phyloP scores from a whole-genome alignment of 1,140 invertebrate genomes.

The Euura lappo region DNA sequence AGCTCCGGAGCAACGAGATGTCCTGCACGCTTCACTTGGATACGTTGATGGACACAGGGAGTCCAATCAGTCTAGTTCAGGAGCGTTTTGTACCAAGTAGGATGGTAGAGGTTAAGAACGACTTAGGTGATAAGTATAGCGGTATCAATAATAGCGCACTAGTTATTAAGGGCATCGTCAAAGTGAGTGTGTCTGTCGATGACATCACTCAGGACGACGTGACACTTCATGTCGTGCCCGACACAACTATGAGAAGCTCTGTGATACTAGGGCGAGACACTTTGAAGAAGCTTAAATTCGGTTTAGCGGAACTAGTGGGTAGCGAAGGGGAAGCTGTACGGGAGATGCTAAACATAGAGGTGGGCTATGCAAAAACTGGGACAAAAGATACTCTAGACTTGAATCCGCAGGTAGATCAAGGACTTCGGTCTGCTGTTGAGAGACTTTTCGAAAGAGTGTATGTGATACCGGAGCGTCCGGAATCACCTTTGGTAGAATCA shows the following conservation, averaged over 20 bases:
- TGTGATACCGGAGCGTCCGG: no score
- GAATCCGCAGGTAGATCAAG: conserved; percentile 20
- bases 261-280: conserved; percentile 27
- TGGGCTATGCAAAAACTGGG: conserved; percentile 21
- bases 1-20: background rate
- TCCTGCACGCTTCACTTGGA: background rate
- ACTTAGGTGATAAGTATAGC: conserved; percentile 9
- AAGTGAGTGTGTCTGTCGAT: background rate
- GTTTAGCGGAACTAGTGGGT: background rate
- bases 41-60: conserved; percentile 6
- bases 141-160: conserved; percentile 20
- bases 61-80: conserved; percentile 3
- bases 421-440: conserved; percentile 12
- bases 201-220: background rate
- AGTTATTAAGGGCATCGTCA: conserved; percentile 14
- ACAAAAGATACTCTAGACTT: conserved; percentile 17
- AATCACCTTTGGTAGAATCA: background rate
- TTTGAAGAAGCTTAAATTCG: conserved; percentile 1
- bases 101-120: background rate
- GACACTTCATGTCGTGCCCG: conserved; percentile 24
- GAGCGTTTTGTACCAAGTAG: background rate
- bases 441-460: conserved; percentile 5
- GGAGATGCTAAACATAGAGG: background rate
- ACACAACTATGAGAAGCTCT: conserved; percentile 22
- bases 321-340: background rate